Base-by-base conservation (phyloP, 2,888 invertebrate species). In the Eupeodes luniger region DNA sequence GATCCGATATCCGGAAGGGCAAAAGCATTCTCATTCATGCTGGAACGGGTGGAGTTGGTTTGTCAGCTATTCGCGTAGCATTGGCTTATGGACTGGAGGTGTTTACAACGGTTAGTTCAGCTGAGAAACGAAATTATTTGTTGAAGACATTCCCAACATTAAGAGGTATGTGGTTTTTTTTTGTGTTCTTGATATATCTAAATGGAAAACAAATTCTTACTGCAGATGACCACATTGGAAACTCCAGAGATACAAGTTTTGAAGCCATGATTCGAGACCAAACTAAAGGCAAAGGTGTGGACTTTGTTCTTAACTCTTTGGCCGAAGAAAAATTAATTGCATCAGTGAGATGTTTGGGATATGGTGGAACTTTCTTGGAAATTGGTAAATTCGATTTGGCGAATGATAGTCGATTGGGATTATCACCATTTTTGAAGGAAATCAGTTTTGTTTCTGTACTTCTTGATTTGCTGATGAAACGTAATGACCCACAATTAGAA, bases 281-380 rank as follows among this genome's bases (percentile, higher is more conserved):
- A 91, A 99, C 99, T 0, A 95, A 96, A 9, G 98, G 99, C 11
- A 95, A 95, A 90, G 98, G 99, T 53, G 99, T 99, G 0, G 97
- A 99, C 92, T 94, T 98, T 77, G 97, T 99, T 12, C 94, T 98
- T 10, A 99, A 99, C 93, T 98, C 98, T 0, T 94, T 99, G 59
- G 96, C 98, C 0, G 98, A 98, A 91, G 98, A 99, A 61, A 98
- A 99, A 93, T 94, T 99, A 0, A 95, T 95, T 91, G 97, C 96
- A 0, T 96, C 96, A 0, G 92, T 96, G 0, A 94, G 95, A 7
- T 96, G 96, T 90, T 92, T 96, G 27, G 95, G 94, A 0, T 90
- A 89, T 2, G 94, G 94, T 1, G 96, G 98, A 11, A 94, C 96
- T 76, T 98, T 98, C 93, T 92, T 98, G 69, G 98, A 98, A 94